A percentile compares a stretch with the other conserved stretches of the same genome.
Evolutionary conservation across 2,888 invertebrate species (phyloP).

Genomic region (Pasiphila rectangulata): DNA sequence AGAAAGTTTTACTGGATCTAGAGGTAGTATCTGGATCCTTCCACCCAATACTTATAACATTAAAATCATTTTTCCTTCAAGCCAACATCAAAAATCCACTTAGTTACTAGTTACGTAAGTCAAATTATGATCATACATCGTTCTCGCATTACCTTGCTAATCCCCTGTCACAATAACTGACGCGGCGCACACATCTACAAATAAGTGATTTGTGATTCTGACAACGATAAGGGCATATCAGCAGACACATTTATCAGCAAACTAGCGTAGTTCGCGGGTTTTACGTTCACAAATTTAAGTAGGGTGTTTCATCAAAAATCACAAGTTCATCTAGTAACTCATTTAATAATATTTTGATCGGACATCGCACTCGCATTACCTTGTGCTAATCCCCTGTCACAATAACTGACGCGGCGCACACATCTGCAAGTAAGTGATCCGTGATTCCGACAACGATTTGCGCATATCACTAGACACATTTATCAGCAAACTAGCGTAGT

Average conservation of each 20-base stretch:
- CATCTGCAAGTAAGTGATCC: constrained; percentile 19
- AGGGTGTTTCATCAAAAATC: not conserved
- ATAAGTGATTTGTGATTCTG: constrained; percentile 17
- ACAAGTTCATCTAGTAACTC: too few relatives aligned
- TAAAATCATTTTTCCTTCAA: too few relatives aligned
- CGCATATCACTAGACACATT: constrained; percentile 24
- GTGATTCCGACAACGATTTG: constrained; percentile 17
- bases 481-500: constrained; percentile 12
- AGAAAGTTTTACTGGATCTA: too few relatives aligned
- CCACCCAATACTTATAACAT: too few relatives aligned
- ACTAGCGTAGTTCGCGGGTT: not conserved
- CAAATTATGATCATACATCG: not conserved
- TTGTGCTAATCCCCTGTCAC: constrained; percentile 15
- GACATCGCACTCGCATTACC: constrained; percentile 6
- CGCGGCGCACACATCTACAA: constrained; percentile 15
- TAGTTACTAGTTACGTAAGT: too few relatives aligned
- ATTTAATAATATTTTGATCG: too few relatives aligned
- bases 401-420: constrained; percentile 13
- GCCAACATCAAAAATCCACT: too few relatives aligned
- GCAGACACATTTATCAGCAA: constrained; percentile 24
- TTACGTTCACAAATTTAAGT: not conserved
- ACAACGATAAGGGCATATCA: constrained; percentile 19
- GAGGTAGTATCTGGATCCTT: too few relatives aligned
- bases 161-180: constrained; percentile 15
- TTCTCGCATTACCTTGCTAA: constrained; percentile 11